Percentiles rank a stretch among this genome's conserved stretches.
Conservation (phyloP, 1,140 invertebrate species). For the Eueides isabella region DNA sequence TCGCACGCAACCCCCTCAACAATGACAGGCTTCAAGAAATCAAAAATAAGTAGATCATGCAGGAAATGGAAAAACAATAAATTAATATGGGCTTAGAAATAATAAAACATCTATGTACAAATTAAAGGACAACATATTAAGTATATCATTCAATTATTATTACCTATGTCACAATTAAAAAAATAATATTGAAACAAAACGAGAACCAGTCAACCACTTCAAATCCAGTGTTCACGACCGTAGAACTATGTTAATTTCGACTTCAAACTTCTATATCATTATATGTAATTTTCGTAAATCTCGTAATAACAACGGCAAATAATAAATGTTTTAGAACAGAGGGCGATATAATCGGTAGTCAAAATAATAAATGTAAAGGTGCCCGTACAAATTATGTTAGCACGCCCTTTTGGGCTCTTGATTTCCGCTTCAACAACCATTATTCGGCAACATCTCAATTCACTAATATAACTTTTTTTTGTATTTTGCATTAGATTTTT, state of each 20-base stretch:
- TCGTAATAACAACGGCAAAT: constrained; percentile 12
- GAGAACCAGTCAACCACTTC: background rate
- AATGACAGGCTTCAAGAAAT: too few relatives aligned
- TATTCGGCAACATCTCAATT: constrained; percentile 9
- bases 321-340: background rate
- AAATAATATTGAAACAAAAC: background rate
- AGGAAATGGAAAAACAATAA: too few relatives aligned
- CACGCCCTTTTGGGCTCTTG: background rate
- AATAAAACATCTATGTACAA: too few relatives aligned
- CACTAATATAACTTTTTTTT: background rate
- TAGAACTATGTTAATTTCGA: constrained; percentile 3
- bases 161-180: background rate
- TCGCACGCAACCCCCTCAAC: too few relatives aligned
- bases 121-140: too few relatives aligned
- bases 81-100: too few relatives aligned
- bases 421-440: background rate
- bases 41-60: too few relatives aligned
- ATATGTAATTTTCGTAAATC: constrained; percentile 10
- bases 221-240: constrained; percentile 1
- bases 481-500: background rate
- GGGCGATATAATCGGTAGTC: constrained; percentile 13
- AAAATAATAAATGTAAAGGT: constrained; percentile 11
- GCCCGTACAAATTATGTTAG: constrained; percentile 8
- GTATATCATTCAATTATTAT: too few relatives aligned
- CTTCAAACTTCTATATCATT: constrained; percentile 3